Base-by-base conservation (phyloP, 1,140 invertebrate genomes). In the Drosophila athabasca region DNA sequence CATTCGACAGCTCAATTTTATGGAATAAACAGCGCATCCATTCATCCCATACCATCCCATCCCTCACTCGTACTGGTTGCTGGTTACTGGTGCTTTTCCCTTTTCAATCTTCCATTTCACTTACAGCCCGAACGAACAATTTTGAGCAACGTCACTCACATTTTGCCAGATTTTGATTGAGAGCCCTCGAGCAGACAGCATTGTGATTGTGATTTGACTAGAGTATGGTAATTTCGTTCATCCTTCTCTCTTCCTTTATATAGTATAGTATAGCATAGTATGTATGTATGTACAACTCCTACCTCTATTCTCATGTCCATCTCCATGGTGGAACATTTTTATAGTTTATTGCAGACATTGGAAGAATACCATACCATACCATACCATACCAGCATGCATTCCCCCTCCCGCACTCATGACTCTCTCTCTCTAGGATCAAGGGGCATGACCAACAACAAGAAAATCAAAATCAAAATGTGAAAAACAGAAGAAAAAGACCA, bases 121-220 rank as follows among this genome's bases (percentile, higher is more conserved):
- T 62, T 61, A 55, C 51, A 73, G 53, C 15, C 44, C 41, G 31
- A 31, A 29, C 31, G 31, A 74, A 65, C 77, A 67, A 71, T 80
- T 69, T 80, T 71, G 72, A 76, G 55, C 46, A 73, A 71, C 50
- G 70, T 68, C 79, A 81, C 54, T 76, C 65, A 76, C 57, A 75
- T 78, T 75, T 39, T 79, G 60, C 55, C 66, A 62, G 72, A 83
- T 68, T 87, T 80, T 83, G 81, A 90, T 90, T 83, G 87, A 90
- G 72, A 60, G 66, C 67, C 79, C 41, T 73, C 60, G 45, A 68
- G 64, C 58, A 77, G 61, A 74, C 75, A 70, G 77, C 49, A 74
- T 81, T 78, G 74, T 75, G 82, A 73, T 76, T 88, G 71, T 76
- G 72, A 88, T 88, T 88, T 88, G 83, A 88, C 83, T 88, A 53